Percentiles rank a stretch among this genome's conserved stretches.
These are phyloP conservation scores for Pipra filicauda DNA, from an alignment of 2,113 vertebrate species.

Conservation along the genomic window DNA sequence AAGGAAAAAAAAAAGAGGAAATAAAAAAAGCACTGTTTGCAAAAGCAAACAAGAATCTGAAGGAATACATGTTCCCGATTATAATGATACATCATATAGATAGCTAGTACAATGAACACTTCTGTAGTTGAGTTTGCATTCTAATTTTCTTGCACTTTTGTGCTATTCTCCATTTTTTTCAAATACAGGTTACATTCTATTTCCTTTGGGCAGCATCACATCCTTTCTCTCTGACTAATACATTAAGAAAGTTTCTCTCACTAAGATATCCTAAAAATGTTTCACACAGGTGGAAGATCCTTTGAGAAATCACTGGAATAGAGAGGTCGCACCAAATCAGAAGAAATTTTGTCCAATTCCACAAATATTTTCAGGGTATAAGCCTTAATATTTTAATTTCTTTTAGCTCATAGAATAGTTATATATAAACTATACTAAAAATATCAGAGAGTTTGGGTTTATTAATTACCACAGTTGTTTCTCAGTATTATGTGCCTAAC, in stretches of 20 bases:
- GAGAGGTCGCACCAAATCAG: not conserved
- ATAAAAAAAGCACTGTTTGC: not conserved
- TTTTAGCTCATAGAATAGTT: not conserved
- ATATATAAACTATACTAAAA: not conserved
- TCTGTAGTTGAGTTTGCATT: not conserved
- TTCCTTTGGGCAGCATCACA: not conserved
- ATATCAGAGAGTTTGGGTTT: not conserved
- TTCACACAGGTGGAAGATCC: not conserved
- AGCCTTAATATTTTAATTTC: not conserved
- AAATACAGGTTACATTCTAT: not conserved
- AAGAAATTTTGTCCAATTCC: not conserved
- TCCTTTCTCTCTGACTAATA: not conserved
- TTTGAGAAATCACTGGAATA: not conserved
- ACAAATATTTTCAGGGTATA: not conserved
- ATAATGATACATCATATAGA: not conserved
- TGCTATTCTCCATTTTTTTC: not conserved
- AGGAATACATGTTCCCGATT: not conserved
- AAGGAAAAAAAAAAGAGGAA: no score
- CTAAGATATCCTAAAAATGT: not conserved
- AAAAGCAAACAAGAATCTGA: constrained; percentile 43
- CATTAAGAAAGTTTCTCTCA: not conserved
- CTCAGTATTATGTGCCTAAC: not conserved
- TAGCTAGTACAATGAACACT: not conserved
- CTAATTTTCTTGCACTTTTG: not conserved
- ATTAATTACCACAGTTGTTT: not conserved